A percentile compares a stretch with the other conserved stretches of the same genome.
phyloP scores from a whole-genome alignment of 2,113 vertebrate species.

The Jaculus jaculus region DNA sequence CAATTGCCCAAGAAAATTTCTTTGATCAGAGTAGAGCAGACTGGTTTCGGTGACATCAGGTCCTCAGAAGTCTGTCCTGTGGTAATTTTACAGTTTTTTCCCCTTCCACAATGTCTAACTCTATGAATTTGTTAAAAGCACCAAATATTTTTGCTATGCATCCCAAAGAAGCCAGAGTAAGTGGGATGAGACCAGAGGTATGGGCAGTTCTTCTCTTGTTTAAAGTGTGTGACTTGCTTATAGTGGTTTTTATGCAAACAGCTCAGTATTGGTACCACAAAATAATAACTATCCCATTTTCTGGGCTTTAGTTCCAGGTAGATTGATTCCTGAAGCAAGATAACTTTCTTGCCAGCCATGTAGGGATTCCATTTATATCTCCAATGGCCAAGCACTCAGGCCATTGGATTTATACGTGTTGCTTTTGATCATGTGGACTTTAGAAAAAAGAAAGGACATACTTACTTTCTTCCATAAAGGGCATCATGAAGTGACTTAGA shows the following conservation, averaged over 20 bases:
- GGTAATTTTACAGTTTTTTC: no score
- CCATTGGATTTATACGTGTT: no score
- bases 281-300: background rate
- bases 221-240: background rate
- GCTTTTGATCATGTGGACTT: no score
- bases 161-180: background rate
- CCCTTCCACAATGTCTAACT: background rate
- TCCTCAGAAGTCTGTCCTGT: no score
- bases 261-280: background rate
- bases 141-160: background rate
- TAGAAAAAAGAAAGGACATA: background rate
- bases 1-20: no score
- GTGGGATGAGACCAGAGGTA: fast-evolving
- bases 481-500: background rate
- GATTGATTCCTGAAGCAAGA: background rate
- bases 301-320: background rate
- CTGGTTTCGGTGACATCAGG: no score
- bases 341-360: background rate
- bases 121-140: background rate
- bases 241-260: background rate
- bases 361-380: background rate
- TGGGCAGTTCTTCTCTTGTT: background rate
- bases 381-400: background rate
- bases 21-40: background rate
- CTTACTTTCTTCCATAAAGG: background rate